phyloP scores from a whole-genome alignment of 2,113 vertebrate species.

The Dicentrarchus labrax region DNA sequence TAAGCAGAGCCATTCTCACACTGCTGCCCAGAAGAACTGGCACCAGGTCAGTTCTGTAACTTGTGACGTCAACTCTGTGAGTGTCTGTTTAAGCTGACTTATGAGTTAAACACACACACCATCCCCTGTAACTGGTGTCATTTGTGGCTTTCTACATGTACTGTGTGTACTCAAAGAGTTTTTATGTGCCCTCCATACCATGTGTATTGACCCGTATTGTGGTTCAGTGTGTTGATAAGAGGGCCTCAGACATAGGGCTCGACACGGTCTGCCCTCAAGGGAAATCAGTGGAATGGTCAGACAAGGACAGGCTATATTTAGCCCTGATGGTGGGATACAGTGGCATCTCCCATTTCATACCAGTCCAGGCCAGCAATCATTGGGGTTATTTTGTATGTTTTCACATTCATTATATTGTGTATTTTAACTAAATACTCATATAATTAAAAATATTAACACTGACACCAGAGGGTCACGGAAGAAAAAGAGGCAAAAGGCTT shows the following conservation, averaged over 20 bases:
- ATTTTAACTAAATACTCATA: neutral
- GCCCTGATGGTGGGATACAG: conserved; percentile 27
- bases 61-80: conserved; percentile 32
- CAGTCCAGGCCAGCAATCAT: neutral
- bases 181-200: conserved; percentile 8
- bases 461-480: neutral
- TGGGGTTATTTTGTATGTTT: neutral
- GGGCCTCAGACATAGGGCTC: conserved; percentile 44
- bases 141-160: neutral
- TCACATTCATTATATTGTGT: neutral
- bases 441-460: neutral
- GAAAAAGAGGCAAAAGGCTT: neutral
- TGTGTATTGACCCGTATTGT: conserved; percentile 16
- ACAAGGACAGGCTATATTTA: conserved; percentile 69
- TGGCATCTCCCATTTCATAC: conserved; percentile 31
- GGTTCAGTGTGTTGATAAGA: conserved; percentile 46
- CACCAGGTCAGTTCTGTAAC: conserved; percentile 30
- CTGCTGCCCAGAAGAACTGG: conserved; percentile 47
- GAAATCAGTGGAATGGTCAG: conserved; percentile 56
- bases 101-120: neutral
- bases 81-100: neutral
- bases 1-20: conserved; percentile 16
- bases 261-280: conserved; percentile 37
- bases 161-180: neutral
- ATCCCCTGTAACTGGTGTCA: neutral